A percentile compares a stretch with the other conserved stretches of the same genome.
These are phyloP conservation scores for Euborellia annulipes DNA, from an alignment of 1,140 invertebrate species.

Conservation along the genomic window DNA sequence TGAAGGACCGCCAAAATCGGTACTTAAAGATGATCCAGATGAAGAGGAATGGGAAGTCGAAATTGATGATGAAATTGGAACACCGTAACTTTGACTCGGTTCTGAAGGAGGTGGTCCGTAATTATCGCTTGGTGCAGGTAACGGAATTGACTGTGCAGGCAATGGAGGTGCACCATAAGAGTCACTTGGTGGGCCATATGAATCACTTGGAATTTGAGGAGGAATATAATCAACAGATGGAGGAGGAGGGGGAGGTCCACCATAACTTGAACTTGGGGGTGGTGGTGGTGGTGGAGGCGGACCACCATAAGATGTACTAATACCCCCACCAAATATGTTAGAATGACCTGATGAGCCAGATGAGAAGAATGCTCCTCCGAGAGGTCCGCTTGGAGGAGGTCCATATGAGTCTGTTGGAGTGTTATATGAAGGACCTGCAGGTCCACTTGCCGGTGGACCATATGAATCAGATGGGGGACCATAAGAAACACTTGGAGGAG, in stretches of 20 bases:
- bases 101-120: no score
- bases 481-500: constrained; percentile 17
- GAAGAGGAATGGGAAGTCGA: no score
- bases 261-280: constrained; percentile 25
- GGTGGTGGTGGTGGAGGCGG: constrained; percentile 21
- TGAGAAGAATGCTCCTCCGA: no score
- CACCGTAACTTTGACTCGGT: not conserved
- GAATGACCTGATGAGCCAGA: no score
- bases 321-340: no score
- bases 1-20: no score
- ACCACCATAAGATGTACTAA: not conserved
- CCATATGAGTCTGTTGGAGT: constrained; percentile 6
- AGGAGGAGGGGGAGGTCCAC: not conserved
- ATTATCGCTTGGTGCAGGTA: no score
- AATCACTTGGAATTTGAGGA: constrained; percentile 13
- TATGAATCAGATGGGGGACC: not conserved
- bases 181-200: not conserved
- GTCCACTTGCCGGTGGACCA: constrained; percentile 6
- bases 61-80: not conserved
- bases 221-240: constrained; percentile 7
- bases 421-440: not conserved
- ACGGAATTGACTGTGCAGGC: no score
- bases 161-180: constrained; percentile 25
- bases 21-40: no score
- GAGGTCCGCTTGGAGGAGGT: constrained; percentile 5